Evolutionary conservation across 2,888 invertebrate species (phyloP), one percentile per base, ranked within the genome.

Genomic region (Callinectes sapidus): DNA sequence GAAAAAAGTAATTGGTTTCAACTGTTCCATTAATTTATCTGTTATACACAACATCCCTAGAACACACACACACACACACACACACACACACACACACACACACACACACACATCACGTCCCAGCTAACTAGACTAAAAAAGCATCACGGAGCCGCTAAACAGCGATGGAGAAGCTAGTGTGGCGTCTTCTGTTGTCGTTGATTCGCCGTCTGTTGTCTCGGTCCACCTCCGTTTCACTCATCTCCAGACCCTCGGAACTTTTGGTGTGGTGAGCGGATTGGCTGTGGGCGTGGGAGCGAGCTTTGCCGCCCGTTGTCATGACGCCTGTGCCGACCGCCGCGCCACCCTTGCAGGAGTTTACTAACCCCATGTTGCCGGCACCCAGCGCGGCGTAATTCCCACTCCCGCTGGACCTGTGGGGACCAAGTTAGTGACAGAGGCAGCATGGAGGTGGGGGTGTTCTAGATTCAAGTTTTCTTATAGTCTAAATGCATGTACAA

Each of bases 141-240:
- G 32, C 81, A 81, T 81, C 81, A 81, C 81, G 35, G 81, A 81
- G 81, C 81, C 81, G 81, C 55, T 87, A 93, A 18, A 93, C 93
- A 16, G 93, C 93, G 61, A 93, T 93, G 54, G 93, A 91, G 89
- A 93, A 93, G 77, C 71, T 90, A 71, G 92, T 90, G 61, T 92
- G 85, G 35, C 90, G 90, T 23, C 92, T 23, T n/a, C 92, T 90
- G 81, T 88, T 90, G 87, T 88, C 87, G 18, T 39, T 88, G 23
- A 32, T 77, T 23, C 91, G 77, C n/a, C 91, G 48, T 42, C 93
- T 81, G 89, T 88, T 93, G 90, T 94, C 94, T 54, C 92, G 71
- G 61, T 92, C 94, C 55, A 92, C 92, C 91, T 94, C 94, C 23
- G 94, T 92, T 66, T 94, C 94, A 90, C 94, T 94, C 94, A 94